phyloP scores from a whole-genome alignment of 2,797 vertebrate genomes.

The Prionace glauca region DNA sequence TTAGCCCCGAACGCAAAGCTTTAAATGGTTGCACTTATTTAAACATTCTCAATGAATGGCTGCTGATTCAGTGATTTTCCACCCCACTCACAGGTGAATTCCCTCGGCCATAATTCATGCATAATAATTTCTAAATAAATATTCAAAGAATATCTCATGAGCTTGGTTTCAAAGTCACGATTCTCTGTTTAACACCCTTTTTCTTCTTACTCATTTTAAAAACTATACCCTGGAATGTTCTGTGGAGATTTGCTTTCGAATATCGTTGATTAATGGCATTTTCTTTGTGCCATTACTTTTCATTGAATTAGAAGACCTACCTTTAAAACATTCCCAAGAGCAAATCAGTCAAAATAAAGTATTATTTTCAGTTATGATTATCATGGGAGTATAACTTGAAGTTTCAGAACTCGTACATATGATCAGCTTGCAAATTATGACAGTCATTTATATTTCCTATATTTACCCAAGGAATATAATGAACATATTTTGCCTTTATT shows the following conservation, averaged over 20 bases:
- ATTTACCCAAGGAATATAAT: not conserved
- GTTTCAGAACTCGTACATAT: not conserved
- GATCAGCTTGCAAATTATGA: not conserved
- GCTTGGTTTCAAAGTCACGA: not conserved
- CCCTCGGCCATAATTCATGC: not conserved
- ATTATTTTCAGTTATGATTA: not conserved
- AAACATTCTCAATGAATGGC: not conserved
- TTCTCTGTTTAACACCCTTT: constrained; percentile 1
- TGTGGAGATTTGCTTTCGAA: not conserved
- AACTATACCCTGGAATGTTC: not conserved
- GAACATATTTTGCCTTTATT: not conserved
- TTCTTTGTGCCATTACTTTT: not conserved
- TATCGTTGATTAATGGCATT: not conserved
- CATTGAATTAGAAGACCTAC: not conserved
- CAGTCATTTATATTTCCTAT: not conserved
- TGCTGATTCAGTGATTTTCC: not conserved
- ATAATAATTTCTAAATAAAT: not conserved
- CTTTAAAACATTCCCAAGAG: not conserved
- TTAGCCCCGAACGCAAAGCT: not conserved
- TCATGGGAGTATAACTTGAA: not conserved
- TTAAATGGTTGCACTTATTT: not conserved
- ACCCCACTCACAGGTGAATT: not conserved
- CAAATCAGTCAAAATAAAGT: not conserved
- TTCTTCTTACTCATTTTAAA: not conserved
- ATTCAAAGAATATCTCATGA: not conserved